Conservation (phyloP, 2,888 invertebrate genomes). For the Arge pagana region DNA sequence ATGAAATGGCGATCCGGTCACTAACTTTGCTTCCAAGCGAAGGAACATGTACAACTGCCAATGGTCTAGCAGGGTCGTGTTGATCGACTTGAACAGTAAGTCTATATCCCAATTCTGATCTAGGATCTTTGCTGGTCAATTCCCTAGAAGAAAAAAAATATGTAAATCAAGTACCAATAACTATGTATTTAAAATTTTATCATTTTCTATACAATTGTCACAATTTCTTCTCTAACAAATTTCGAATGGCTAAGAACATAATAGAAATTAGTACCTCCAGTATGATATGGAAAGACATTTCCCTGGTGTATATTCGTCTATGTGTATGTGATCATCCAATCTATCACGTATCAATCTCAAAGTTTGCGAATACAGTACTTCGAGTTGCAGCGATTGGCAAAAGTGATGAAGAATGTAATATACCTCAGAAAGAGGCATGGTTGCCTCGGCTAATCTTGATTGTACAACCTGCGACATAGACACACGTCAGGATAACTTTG, state of each 20-base stretch:
- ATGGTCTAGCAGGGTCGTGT: conserved; percentile 76
- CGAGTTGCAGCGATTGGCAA: conserved; percentile 90
- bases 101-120: conserved; percentile 86
- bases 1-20: conserved; percentile 61
- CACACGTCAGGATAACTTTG: too few relatives aligned
- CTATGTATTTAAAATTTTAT: too few relatives aligned
- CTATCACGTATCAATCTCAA: conserved; percentile 85
- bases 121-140: conserved; percentile 69
- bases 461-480: conserved; percentile 75
- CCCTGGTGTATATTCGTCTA: conserved; percentile 90
- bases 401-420: conserved; percentile 89
- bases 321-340: conserved; percentile 84
- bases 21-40: conserved; percentile 69
- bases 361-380: conserved; percentile 84
- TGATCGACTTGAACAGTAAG: conserved; percentile 88
- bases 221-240: conserved; percentile 42
- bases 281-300: conserved; percentile 90
- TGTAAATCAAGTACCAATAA: background rate
- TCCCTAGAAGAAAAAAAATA: conserved; percentile 54
- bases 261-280: conserved; percentile 83
- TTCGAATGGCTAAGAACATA: too few relatives aligned
- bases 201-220: background rate
- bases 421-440: conserved; percentile 78
- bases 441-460: conserved; percentile 81
- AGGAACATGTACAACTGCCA: conserved; percentile 72